phyloP scores from a whole-genome alignment of 2,888 invertebrate species.

The Fragum sueziense region DNA sequence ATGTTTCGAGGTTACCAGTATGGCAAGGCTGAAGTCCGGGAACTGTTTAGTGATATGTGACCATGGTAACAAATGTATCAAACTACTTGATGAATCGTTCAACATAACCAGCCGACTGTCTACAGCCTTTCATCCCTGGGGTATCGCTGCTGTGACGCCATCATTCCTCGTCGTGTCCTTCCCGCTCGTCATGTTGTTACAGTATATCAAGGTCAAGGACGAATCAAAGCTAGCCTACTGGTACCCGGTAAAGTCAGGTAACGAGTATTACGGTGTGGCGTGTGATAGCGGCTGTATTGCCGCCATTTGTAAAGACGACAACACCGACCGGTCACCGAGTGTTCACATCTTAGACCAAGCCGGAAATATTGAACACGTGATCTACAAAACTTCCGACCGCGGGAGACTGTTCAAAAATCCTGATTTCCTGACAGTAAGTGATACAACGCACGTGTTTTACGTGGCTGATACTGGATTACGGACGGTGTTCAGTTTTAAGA shows the following conservation, averaged over 20 bases:
- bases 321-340: slow-evolving; percentile 20
- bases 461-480: slow-evolving; percentile 34
- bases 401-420: slow-evolving; percentile 29
- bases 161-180: slow-evolving; percentile 38
- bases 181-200: slow-evolving; percentile 47
- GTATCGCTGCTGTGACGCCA: slow-evolving; percentile 21
- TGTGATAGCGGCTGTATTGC: slow-evolving; percentile 31
- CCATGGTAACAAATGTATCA: slow-evolving; percentile 38
- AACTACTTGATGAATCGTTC: slow-evolving; percentile 26
- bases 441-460: slow-evolving; percentile 19
- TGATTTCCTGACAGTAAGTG: slow-evolving; percentile 20
- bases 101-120: slow-evolving; percentile 15
- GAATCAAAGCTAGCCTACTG: slow-evolving; percentile 25
- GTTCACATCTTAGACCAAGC: slow-evolving; percentile 37
- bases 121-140: slow-evolving; percentile 37
- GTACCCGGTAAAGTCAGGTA: slow-evolving; percentile 43
- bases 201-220: slow-evolving; percentile 43
- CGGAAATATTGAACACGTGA: slow-evolving; percentile 29
- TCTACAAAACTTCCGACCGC: slow-evolving; percentile 10
- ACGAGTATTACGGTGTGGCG: slow-evolving; percentile 43
- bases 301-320: slow-evolving; percentile 39
- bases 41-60: slow-evolving; percentile 33
- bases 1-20: slow-evolving; percentile 35
- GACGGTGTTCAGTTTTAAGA: slow-evolving; percentile 19
- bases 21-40: background rate